Conservation (phyloP, 1,140 invertebrate genomes). For the Globodera ellingtonae region DNA sequence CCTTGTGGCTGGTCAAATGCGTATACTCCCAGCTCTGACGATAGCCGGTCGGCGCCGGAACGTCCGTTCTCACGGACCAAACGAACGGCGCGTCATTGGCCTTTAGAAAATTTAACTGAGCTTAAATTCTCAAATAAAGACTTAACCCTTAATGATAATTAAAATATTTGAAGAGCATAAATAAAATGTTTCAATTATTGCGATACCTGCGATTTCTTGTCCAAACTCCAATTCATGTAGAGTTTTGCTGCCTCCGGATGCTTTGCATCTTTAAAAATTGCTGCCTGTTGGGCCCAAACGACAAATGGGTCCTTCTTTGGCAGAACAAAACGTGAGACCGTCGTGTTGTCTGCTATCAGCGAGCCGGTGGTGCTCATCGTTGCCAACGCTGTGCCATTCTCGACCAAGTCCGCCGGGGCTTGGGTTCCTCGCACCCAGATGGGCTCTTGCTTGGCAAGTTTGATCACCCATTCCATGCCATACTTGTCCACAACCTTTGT, state of each 20-base stretch:
- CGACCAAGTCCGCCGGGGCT: background rate
- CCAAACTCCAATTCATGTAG: background rate
- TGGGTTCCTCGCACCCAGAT: background rate
- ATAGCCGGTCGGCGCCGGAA: background rate
- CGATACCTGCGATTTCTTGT: background rate
- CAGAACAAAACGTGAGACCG: background rate
- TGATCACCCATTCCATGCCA: background rate
- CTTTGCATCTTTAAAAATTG: background rate
- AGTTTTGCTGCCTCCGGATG: conserved; percentile 1
- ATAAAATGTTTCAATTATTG: background rate
- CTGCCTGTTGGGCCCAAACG: conserved; percentile 8
- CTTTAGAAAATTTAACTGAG: background rate
- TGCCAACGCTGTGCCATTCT: background rate
- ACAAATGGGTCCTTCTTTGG: background rate
- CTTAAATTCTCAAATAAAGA: background rate
- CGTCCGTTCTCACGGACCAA: background rate
- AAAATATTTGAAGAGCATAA: background rate
- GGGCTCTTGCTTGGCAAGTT: background rate
- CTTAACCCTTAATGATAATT: too few relatives aligned
- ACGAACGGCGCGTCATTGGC: background rate
- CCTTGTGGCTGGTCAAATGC: background rate
- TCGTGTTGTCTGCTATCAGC: background rate
- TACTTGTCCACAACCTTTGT: background rate
- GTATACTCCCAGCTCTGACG: background rate
- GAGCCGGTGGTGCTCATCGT: background rate